Evolutionary conservation across 2,888 invertebrate genomes (phyloP), one percentile per base, ranked within the genome.

Genomic region (Aquatica leii): DNA sequence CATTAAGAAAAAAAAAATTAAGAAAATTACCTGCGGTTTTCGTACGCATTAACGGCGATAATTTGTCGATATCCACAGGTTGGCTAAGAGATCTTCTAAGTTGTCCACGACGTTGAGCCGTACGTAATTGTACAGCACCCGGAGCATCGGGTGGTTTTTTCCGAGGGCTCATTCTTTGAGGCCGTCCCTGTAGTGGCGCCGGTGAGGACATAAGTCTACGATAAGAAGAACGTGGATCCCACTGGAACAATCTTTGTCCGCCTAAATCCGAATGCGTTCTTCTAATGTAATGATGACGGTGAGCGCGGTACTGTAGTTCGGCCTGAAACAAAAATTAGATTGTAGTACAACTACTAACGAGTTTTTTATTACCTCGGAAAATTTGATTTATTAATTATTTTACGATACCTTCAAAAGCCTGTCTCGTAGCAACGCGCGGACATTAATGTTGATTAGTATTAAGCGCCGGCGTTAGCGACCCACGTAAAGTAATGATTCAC

Each of bases 41-140:
- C 61, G 83, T 81, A 73, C 84, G 81, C 83, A 86, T 83, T 65
- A 86, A 73, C 12, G 86, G 86, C 58, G 86, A 86, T 69, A 86
- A 78, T 76, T 86, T 86, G 76, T 86, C 86, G 71, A 86, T 84
- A 75, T 87, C 87, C 71, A 87, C 78, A 65, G 90, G 90, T 74
- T 90, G 90, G 76, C 90, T 90, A 48, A 89, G 83, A n/a, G 90
- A 90, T 66, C 90, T 68, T 43, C 81, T 72, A 40, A 82, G 72
- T 52, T 79, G 78, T 2, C 79, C 78, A 46, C 77, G 69, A 9
- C 72, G 68, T 24, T 69, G 69, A 18, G 65, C 70, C 24, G 66
- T 66, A 12, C 76, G 68, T 41, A 76, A 65, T 49, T 74, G 74
- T 35, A 76, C 76, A 57, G 64, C 73, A 5, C 71, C 76, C 1